Evolutionary conservation across 2,113 vertebrate genomes (phyloP), one percentile per base, ranked within the genome.

Genomic region (Psammodynastes pulverulentus): DNA sequence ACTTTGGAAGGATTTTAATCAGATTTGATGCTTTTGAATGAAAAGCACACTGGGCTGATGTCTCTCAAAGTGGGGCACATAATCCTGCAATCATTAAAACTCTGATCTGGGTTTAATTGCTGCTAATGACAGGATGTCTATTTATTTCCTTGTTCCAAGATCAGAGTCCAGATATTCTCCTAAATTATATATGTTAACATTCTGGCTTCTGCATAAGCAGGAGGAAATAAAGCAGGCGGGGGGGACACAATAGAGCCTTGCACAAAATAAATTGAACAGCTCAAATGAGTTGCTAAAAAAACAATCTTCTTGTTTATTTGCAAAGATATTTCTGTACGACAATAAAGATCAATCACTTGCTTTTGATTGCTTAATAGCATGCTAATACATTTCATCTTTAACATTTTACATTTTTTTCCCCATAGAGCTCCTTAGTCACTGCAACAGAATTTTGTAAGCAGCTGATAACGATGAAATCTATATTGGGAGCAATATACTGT

Each of bases 311-410:
- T 90, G 72, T 89, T 86, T 85, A 91, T 43, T 91, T 93, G 85
- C 85, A 93, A 91, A 91, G 91, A 91, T 86, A 93, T 72, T 90
- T 91, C 67, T 94, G 90, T 87, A 87, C n/a, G 84, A 54, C 89
- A 94, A 89, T 89, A 92, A 94, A 92, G 87, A 92, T 91, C 86
- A 93, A 91, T 91, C 72, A 87, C 29, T 86, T 84, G 45, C 72
- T 94, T 93, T 91, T 56, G 84, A 62, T 56, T 87, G 86, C 39
- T 87, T 91, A 91, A 91, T 91, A 79, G 67, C 87, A 91, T 58
- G 92, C 84, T 91, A 92, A 94, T 89, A 92, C 92, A 93, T 93
- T 84, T 89, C 48, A 54, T 88, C 56, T 92, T 89, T 92, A 89
- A 90, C 91, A 91, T 90, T 88, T 72, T 88, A n/a, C 21, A 1